Evolutionary conservation across 2,888 invertebrate genomes (phyloP).

Genomic region (Caenorhabditis japonica): DNA sequence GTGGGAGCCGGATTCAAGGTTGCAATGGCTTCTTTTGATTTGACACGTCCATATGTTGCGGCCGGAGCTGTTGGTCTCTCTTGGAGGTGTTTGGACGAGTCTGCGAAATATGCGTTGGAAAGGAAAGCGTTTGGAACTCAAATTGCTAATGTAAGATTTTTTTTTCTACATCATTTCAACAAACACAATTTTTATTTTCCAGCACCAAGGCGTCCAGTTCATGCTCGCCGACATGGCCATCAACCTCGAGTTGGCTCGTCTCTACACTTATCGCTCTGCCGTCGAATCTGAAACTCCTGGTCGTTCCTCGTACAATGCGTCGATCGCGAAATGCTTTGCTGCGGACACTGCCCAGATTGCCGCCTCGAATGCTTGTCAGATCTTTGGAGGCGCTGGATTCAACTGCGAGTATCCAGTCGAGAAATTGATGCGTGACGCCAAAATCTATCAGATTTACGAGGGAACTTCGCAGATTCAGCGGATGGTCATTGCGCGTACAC

Average conservation of each 20-base stretch:
- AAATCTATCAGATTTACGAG: constrained; percentile 98
- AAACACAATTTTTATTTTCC: constrained; percentile 25
- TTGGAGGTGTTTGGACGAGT: constrained; percentile 90
- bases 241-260: constrained; percentile 87
- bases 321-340: constrained; percentile 92
- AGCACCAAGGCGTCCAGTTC: constrained; percentile 88
- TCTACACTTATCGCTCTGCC: constrained; percentile 88
- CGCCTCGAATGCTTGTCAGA: constrained; percentile 90
- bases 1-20: constrained; percentile 81
- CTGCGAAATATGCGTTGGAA: constrained; percentile 90
- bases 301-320: constrained; percentile 83
- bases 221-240: constrained; percentile 95
- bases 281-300: constrained; percentile 86
- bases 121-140: constrained; percentile 90
- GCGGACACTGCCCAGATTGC: constrained; percentile 93
- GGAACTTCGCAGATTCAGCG: constrained; percentile 89
- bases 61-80: constrained; percentile 91
- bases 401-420: constrained; percentile 98
- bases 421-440: constrained; percentile 98
- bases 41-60: constrained; percentile 86
- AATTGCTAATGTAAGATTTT: constrained; percentile 81
- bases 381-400: constrained; percentile 81
- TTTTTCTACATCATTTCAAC: neutral
- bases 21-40: constrained; percentile 96
- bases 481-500: constrained; percentile 86